phyloP scores from a whole-genome alignment of 2,888 invertebrate genomes.

The Megamerina dolium region DNA sequence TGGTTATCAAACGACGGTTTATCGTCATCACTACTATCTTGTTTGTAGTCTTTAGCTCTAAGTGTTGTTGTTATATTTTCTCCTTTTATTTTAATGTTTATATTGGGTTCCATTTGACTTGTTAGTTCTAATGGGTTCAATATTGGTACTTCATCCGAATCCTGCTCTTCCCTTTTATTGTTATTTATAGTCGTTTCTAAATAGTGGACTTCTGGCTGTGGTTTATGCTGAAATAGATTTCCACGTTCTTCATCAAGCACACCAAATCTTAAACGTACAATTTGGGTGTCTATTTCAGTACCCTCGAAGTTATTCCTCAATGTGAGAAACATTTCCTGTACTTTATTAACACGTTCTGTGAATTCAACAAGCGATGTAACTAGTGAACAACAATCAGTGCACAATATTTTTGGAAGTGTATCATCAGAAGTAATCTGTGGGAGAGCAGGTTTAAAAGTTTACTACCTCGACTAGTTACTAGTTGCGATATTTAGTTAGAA shows the following conservation, averaged over 20 bases:
- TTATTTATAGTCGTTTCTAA: slow-evolving; percentile 27
- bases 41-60: not conserved
- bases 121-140: slow-evolving; percentile 3
- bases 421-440: slow-evolving; percentile 33
- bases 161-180: too few relatives aligned
- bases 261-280: slow-evolving; percentile 24
- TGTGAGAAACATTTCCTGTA: slow-evolving; percentile 38
- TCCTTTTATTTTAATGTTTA: slow-evolving; percentile 18
- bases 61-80: slow-evolving; percentile 13
- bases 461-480: too few relatives aligned
- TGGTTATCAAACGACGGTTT: slow-evolving; percentile 16
- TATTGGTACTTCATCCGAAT: not conserved
- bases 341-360: slow-evolving; percentile 36
- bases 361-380: slow-evolving; percentile 36
- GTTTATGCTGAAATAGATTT: slow-evolving; percentile 15
- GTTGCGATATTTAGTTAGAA: not conserved
- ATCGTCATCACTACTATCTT: slow-evolving; percentile 14
- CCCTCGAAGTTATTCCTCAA: slow-evolving; percentile 27
- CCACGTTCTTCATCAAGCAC: slow-evolving; percentile 24
- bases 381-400: slow-evolving; percentile 34
- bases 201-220: slow-evolving; percentile 26
- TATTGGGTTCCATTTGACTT: too few relatives aligned
- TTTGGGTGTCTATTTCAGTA: not conserved
- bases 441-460: too few relatives aligned
- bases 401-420: slow-evolving; percentile 35